Conservation (phyloP, 2,888 invertebrate genomes). For the Synergus itoensis region DNA sequence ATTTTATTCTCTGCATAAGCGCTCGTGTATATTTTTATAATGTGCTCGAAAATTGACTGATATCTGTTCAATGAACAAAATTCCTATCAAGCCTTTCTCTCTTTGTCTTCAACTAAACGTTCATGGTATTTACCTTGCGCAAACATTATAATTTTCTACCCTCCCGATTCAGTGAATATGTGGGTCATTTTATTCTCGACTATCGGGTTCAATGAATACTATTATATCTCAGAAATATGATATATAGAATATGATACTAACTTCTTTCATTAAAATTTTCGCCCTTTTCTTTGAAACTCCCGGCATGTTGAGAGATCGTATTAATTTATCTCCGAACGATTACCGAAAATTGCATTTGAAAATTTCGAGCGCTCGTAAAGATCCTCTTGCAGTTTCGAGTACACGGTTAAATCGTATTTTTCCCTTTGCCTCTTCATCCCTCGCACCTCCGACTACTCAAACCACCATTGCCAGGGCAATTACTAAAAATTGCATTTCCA, state of each 20-base stretch:
- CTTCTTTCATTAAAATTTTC: too few relatives aligned
- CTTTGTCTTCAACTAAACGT: conserved; percentile 14
- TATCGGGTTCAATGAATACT: neutral
- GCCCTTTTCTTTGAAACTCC: neutral
- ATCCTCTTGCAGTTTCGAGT: conserved; percentile 52
- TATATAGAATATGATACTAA: too few relatives aligned
- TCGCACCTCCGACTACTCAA: conserved; percentile 33
- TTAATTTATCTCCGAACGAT: conserved; percentile 44
- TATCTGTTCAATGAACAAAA: conserved; percentile 31
- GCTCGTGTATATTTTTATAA: conserved; percentile 36
- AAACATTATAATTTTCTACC: conserved; percentile 2
- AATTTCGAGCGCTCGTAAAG: conserved; percentile 64
- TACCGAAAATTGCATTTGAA: conserved; percentile 62
- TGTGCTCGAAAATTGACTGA: conserved; percentile 25
- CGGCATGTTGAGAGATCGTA: neutral
- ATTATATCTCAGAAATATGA: too few relatives aligned
- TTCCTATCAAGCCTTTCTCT: neutral
- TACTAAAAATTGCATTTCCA: conserved; percentile 72
- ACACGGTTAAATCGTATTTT: conserved; percentile 50
- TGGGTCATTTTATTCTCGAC: conserved; percentile 4
- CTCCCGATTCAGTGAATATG: neutral
- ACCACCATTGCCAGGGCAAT: conserved; percentile 60
- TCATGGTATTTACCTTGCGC: conserved; percentile 18
- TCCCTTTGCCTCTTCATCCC: conserved; percentile 42
- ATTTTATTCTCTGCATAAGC: conserved; percentile 31